Conservation (phyloP, 2,113 vertebrate genomes). For the Microcebus ravelobensis region DNA sequence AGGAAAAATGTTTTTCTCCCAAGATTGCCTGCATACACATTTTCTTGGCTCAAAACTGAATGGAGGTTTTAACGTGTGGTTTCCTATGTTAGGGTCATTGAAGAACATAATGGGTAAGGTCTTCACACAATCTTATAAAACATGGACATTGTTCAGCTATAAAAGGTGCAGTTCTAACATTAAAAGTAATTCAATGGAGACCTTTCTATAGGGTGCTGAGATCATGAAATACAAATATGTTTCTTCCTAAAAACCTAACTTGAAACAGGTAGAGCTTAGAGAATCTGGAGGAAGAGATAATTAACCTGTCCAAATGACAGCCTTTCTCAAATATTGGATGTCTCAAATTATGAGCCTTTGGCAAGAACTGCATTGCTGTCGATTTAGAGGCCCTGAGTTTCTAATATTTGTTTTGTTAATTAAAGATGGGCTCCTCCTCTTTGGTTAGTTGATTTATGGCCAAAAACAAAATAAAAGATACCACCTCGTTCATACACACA, state of each 20-base stretch:
- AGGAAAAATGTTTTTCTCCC: constrained; percentile 47
- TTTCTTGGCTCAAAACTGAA: constrained; percentile 61
- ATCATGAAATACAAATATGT: constrained; percentile 11
- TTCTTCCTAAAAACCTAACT: constrained; percentile 6
- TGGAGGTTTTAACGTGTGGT: constrained; percentile 43
- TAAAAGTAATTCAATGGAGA: constrained; percentile 30
- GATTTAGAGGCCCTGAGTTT: neutral
- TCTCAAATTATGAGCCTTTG: constrained; percentile 3
- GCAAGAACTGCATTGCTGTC: neutral
- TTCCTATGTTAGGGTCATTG: constrained; percentile 49
- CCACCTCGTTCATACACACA: neutral
- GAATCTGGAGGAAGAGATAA: constrained; percentile 47
- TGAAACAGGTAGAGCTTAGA: constrained; percentile 3
- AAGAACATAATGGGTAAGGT: constrained; percentile 49
- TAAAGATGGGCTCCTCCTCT: neutral
- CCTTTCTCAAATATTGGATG: neutral
- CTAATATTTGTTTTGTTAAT: constrained; percentile 38
- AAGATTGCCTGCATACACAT: constrained; percentile 58
- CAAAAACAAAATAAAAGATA: neutral
- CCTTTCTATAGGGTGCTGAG: constrained; percentile 11
- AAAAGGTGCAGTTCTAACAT: constrained; percentile 10
- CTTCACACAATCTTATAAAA: constrained; percentile 37
- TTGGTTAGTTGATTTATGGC: neutral
- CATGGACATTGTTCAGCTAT: constrained; percentile 31
- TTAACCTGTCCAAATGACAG: constrained; percentile 44